Evolutionary conservation across 1,140 invertebrate genomes (phyloP), one percentile per base, ranked within the genome.

Genomic region (Conus betulinus): DNA sequence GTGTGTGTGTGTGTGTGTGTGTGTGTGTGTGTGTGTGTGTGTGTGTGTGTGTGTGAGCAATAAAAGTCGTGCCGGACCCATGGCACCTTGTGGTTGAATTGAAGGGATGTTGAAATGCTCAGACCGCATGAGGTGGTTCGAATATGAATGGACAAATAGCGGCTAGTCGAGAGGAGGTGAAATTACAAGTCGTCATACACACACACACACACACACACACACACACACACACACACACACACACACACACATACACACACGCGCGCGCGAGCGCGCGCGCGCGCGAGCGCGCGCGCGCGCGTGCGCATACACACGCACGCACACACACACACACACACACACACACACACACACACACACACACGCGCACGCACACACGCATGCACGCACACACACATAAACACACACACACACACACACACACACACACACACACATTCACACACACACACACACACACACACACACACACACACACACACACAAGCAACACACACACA

Each of bases 381-480:
- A 81, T 11, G 7, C 78, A 81, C 78, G 51, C 25, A 81, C 27
- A 81, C 78, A 81, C 78, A 81, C 78, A 81, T 27, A 39, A 11
- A 81, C 27, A 39, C 11, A 81, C 78, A 81, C 78, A 81, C 27
- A 20, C 78, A 81, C 78, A 39, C 51, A 81, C 78, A 81, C 78
- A 81, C 78, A 81, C 78, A 81, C 78, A 81, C 78, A 81, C 78
- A 81, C 78, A 81, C 78, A 81, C 78, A 81, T 20, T 39, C 78
- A 81, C 78, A 39, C 39, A 81, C 78, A 81, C 78, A 81, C 78
- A 81, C 78, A 81, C 78, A 81, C 78, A 51, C 11, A 81, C 27
- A 81, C 78, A 81, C 78, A 81, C 78, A 81, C 78, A 39, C 78
- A 81, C 78, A 39, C 78, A 81, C 78, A 81, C 78, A 81, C 78